Percentiles rank a stretch among this genome's conserved stretches.
These are phyloP conservation scores for Pardalotus punctatus DNA, from an alignment of 2,113 vertebrate species.

Conservation along the genomic window DNA sequence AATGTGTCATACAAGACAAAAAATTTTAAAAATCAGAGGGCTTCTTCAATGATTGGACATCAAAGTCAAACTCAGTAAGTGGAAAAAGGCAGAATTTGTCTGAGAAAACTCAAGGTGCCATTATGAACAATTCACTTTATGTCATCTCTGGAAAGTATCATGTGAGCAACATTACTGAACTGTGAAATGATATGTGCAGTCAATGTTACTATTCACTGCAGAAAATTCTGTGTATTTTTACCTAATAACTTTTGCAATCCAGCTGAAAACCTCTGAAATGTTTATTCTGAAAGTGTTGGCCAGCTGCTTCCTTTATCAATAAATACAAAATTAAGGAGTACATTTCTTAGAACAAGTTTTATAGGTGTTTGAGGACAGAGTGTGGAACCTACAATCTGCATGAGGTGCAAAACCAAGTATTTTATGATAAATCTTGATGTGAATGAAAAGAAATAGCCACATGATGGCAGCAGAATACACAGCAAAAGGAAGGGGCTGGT, in stretches of 20 bases:
- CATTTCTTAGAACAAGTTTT: background rate
- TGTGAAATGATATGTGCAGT: background rate
- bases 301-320: background rate
- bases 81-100: background rate
- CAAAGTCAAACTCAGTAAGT: background rate
- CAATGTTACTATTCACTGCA: background rate
- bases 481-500: background rate
- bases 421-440: background rate
- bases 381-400: background rate
- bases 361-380: background rate
- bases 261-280: background rate
- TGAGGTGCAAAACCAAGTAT: background rate
- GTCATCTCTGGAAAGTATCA: background rate
- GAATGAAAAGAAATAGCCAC: constrained; percentile 38
- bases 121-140: background rate
- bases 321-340: background rate
- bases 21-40: background rate
- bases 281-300: background rate
- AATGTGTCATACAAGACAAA: background rate
- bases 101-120: background rate
- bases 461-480: constrained; percentile 61
- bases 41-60: background rate
- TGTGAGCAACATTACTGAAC: background rate
- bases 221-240: background rate
- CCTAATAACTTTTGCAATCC: background rate